phyloP scores from a whole-genome alignment of 2,113 vertebrate species.

The Sceloporus tristichus region DNA sequence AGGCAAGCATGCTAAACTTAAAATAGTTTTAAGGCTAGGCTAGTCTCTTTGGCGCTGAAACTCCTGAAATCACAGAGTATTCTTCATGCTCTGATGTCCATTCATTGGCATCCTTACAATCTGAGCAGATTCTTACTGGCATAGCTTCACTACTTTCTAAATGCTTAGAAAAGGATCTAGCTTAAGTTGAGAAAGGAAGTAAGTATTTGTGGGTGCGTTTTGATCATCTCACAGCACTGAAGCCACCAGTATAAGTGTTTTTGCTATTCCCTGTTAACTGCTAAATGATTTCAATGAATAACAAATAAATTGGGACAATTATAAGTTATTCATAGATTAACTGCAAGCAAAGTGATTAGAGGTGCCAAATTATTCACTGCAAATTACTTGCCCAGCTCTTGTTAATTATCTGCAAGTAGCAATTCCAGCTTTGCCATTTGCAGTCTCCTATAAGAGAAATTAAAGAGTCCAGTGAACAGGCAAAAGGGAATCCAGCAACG shows the following conservation, averaged over 20 bases:
- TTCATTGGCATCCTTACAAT: neutral
- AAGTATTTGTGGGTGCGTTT: too few species aligned
- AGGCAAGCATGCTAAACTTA: too few species aligned
- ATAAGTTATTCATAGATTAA: slow-evolving; percentile 30
- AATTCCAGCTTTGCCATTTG: slow-evolving; percentile 41
- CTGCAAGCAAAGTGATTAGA: slow-evolving; percentile 38
- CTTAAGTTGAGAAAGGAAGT: neutral
- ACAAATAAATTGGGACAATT: slow-evolving; percentile 26
- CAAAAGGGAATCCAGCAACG: slow-evolving; percentile 24
- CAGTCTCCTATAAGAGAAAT: slow-evolving; percentile 30
- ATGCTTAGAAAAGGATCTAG: neutral
- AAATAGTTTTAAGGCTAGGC: too few species aligned
- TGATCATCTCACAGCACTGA: neutral
- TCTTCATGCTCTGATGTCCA: too few species aligned
- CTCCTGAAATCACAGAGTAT: too few species aligned
- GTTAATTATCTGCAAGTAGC: slow-evolving; percentile 43
- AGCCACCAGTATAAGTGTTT: neutral
- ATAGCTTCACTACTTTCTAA: neutral
- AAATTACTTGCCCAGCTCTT: slow-evolving; percentile 46
- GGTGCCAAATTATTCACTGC: slow-evolving; percentile 35
- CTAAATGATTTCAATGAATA: slow-evolving; percentile 31
- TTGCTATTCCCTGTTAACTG: slow-evolving; percentile 8
- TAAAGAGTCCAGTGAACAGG: slow-evolving; percentile 32
- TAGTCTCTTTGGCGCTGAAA: too few species aligned
- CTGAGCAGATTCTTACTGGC: neutral